Evolutionary conservation across 1,140 invertebrate species (phyloP), one percentile per base, ranked within the genome.

Genomic region (Dinothrombium tinctorium): DNA sequence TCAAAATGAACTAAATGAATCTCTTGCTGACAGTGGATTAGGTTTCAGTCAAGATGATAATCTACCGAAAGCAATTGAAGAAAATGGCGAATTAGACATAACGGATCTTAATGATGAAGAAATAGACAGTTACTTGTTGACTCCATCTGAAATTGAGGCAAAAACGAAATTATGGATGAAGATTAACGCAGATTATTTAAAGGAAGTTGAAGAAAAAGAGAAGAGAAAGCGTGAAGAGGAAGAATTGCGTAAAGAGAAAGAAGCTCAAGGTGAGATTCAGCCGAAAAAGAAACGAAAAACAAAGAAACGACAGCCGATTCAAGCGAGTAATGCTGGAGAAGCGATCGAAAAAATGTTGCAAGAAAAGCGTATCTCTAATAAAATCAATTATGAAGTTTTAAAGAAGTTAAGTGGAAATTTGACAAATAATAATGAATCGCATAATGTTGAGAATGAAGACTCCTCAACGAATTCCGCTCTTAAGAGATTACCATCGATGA

Each of bases 381-480:
- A 96, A 68, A 92, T 96, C 24, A 92, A 96, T 59, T 96, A 95
- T 54, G 87, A 95, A 50, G 87, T 95, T 15, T 60, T 96, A 11
- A 84, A n/a, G n/a, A n/a, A n/a, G n/a, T n/a, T n/a, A n/a, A n/a
- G n/a, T n/a, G n/a, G n/a, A n/a, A n/a, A n/a, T n/a, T n/a, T n/a
- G n/a, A n/a, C n/a, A n/a, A n/a, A n/a, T n/a, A n/a, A n/a, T n/a
- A n/a, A n/a, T n/a, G n/a, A n/a, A n/a, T n/a, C n/a, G n/a, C n/a
- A n/a, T n/a, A n/a, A n/a, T n/a, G n/a, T n/a, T n/a, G n/a, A n/a
- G n/a, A n/a, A n/a, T n/a, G n/a, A n/a, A n/a, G n/a, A n/a, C n/a
- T n/a, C n/a, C n/a, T n/a, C n/a, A n/a, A n/a, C n/a, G n/a, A n/a
- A n/a, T n/a, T n/a, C n/a, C n/a, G n/a, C n/a, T n/a, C n/a, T n/a